Evolutionary conservation across 2,113 vertebrate species (phyloP).

Genomic region (Corapipo altera): DNA sequence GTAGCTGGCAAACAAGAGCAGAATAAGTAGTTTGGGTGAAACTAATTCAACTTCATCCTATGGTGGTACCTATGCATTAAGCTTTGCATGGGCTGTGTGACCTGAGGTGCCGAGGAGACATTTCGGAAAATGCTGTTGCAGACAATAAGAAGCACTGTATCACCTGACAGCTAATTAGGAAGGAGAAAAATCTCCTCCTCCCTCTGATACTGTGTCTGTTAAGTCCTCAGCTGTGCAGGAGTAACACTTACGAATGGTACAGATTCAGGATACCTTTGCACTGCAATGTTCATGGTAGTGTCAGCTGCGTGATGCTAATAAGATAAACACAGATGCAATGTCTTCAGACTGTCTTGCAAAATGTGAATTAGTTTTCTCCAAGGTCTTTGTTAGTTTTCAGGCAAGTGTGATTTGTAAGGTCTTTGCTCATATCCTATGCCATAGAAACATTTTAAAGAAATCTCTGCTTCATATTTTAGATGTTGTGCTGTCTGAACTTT

Average conservation of each 20-base stretch:
- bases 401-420: not conserved
- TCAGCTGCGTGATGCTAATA: conserved; percentile 16
- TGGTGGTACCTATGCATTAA: not conserved
- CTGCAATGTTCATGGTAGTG: not conserved
- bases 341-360: not conserved
- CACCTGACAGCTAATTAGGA: conserved; percentile 32
- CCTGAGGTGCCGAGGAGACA: not conserved
- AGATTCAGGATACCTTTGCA: not conserved
- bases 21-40: not conserved
- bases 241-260: not conserved
- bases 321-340: not conserved
- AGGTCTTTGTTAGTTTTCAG: conserved; percentile 6
- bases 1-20: not conserved
- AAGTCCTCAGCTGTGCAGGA: not conserved
- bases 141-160: not conserved
- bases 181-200: not conserved
- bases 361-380: not conserved
- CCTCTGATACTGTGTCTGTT: not conserved
- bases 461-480: not conserved
- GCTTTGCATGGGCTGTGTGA: not conserved
- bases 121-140: not conserved
- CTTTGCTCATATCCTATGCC: not conserved
- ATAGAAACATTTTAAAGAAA: not conserved
- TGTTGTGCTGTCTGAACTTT: not conserved
- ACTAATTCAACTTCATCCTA: not conserved